Evolutionary conservation across 2,888 invertebrate genomes (phyloP), one percentile per base, ranked within the genome.

Genomic region (Caradrina kadenii): DNA sequence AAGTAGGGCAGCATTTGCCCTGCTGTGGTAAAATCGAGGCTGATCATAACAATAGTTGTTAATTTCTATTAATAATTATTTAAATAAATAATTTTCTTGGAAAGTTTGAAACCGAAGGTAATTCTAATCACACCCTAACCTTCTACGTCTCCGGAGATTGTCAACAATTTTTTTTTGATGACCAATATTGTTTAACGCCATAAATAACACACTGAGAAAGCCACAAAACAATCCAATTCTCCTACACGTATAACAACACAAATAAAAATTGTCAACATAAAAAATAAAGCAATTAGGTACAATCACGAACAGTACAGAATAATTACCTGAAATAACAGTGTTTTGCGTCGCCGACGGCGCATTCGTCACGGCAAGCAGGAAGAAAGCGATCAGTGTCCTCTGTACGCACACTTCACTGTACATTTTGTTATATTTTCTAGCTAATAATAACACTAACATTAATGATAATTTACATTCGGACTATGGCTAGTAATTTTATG

Each of bases 311-410:
- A 1, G 19, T 48, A 22, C 11, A 52, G 11, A 45, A 60, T 64
- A 76, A 68, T 89, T 89, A 94, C 94, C 93, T 89, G 93, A 83
- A 76, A 91, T 88, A 17, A 93, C 82, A 42, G 91, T 91, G 79
- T 93, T 93, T 80, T 92, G 92, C 39, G 94, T 93, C 7, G 94
- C 94, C 65, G 93, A 91, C 49, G 94, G 93, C n/a, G 93, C 90
- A 50, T 90, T 91, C 19, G 91, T 91, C 70, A 93, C 87, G 61
- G 89, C 90, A 60, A 94, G 86, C 77, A 94, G 78, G 55, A 93
- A 79, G 81, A 93, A 93, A 66, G 90, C 89, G 79, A 91, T 83
- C 76, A 93, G 79, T 81, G 92, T 93, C 87, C 88, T 91, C 79
- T 88, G 86, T 71, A 88, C 80, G 86, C 89, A 90, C 88, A 88